Conservation (phyloP, 2,797 vertebrate genomes). For the Triplophysa bombifrons region DNA sequence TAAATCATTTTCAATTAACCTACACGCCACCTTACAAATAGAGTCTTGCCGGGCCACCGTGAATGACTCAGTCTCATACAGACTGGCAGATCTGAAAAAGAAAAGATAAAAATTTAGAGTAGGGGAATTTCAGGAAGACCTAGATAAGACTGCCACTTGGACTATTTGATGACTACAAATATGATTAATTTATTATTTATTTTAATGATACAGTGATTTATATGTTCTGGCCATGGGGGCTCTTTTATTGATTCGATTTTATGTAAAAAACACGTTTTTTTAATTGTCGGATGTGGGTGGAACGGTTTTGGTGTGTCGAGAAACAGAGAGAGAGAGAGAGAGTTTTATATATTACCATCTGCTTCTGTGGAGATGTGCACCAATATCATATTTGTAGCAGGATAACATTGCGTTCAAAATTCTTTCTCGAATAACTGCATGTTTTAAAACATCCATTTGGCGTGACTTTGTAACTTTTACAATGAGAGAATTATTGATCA, state of each 20-base stretch:
- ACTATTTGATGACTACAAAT: conserved; percentile 62
- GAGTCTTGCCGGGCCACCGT: conserved; percentile 49
- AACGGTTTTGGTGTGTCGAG: background rate
- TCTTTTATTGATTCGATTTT: background rate
- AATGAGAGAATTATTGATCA: background rate
- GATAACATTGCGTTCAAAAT: background rate
- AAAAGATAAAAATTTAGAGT: conserved; percentile 55
- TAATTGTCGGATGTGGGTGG: background rate
- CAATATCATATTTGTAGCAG: background rate
- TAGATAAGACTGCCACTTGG: conserved; percentile 68
- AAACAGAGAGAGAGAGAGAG: background rate
- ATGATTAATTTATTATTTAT: conserved; percentile 64
- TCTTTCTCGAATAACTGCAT: background rate
- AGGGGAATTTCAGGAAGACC: background rate
- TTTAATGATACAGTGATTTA: conserved; percentile 59
- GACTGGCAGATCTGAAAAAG: conserved; percentile 43
- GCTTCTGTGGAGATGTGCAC: background rate
- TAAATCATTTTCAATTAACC: conserved; percentile 77
- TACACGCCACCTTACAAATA: conserved; percentile 71
- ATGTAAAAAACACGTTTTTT: conserved; percentile 6
- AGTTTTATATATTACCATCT: background rate
- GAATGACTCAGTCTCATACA: conserved; percentile 44
- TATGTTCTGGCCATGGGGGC: conserved; percentile 53
- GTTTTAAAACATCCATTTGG: background rate
- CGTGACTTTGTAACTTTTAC: background rate